These are phyloP conservation scores for Pithys albifrons DNA, from an alignment of 2,113 vertebrate species.

Conservation along the genomic window DNA sequence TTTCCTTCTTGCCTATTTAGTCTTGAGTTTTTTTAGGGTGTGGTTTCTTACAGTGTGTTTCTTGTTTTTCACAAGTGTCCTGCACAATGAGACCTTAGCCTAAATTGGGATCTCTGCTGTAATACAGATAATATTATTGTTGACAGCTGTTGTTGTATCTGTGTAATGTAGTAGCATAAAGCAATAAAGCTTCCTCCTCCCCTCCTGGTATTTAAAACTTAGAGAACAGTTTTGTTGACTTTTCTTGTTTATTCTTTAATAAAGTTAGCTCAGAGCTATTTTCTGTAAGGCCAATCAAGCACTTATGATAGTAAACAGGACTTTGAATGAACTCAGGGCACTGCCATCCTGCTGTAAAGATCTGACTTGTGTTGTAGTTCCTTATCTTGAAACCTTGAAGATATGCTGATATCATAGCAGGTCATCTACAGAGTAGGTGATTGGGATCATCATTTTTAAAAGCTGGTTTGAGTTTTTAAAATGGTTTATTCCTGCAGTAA, in stretches of 20 bases:
- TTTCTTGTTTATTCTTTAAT: constrained; percentile 48
- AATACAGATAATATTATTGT: constrained; percentile 61
- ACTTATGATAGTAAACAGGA: constrained; percentile 22
- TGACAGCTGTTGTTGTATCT: constrained; percentile 60
- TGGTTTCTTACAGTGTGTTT: not conserved
- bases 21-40: not conserved
- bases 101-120: constrained; percentile 15
- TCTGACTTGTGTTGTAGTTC: not conserved
- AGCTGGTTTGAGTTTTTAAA: not conserved
- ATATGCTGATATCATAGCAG: not conserved
- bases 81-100: constrained; percentile 26
- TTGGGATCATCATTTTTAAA: not conserved
- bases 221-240: constrained; percentile 53
- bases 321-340: not conserved
- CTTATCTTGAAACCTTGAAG: constrained; percentile 50
- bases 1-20: not conserved
- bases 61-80: not conserved
- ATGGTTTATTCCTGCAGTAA: not conserved
- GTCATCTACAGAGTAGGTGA: constrained; percentile 7
- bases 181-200: constrained; percentile 50
- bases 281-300: not conserved
- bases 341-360: constrained; percentile 29
- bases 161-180: constrained; percentile 65
- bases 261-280: constrained; percentile 38
- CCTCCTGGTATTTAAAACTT: constrained; percentile 42